Evolutionary conservation across 2,888 invertebrate genomes (phyloP).

Genomic region (Encarsia formosa): DNA sequence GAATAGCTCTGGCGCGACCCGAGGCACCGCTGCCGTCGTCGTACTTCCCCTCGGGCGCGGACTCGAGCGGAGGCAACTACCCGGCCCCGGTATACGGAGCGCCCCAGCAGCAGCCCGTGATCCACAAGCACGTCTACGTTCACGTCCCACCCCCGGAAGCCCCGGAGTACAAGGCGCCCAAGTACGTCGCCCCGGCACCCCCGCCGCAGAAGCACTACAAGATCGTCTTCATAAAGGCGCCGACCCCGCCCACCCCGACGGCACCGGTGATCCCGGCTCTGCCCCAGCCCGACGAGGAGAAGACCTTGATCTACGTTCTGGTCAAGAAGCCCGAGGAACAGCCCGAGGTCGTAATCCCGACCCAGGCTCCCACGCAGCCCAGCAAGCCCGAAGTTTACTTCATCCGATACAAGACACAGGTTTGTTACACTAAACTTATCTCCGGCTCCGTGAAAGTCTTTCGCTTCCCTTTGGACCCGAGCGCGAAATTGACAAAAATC

Average conservation of each 20-base stretch:
- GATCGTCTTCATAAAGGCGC: conserved; percentile 77
- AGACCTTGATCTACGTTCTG: conserved; percentile 82
- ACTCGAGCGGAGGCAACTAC: conserved; percentile 29
- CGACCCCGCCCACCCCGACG: conserved; percentile 54
- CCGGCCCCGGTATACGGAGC: conserved; percentile 49
- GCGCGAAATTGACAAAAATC: no score
- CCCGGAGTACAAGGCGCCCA: conserved; percentile 69
- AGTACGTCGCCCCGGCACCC: conserved; percentile 51
- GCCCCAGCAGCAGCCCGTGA: conserved; percentile 66
- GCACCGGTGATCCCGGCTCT: conserved; percentile 53
- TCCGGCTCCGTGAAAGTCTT: no score
- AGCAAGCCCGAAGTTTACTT: conserved; percentile 88
- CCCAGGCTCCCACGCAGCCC: conserved; percentile 78
- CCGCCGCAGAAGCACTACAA: conserved; percentile 78
- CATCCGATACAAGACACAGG: conserved; percentile 84
- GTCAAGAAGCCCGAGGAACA: conserved; percentile 86
- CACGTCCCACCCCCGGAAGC: conserved; percentile 83
- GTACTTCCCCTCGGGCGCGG: conserved; percentile 23
- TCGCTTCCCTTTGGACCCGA: no score
- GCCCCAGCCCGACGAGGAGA: conserved; percentile 82
- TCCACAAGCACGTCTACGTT: conserved; percentile 88
- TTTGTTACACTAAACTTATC: no score
- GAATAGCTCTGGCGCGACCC: conserved; percentile 46
- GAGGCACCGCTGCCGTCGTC: conserved; percentile 48
- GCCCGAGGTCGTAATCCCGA: conserved; percentile 73